These are phyloP conservation scores for Sphyrna mokarran DNA, from an alignment of 2,113 vertebrate genomes.

Conservation along the genomic window DNA sequence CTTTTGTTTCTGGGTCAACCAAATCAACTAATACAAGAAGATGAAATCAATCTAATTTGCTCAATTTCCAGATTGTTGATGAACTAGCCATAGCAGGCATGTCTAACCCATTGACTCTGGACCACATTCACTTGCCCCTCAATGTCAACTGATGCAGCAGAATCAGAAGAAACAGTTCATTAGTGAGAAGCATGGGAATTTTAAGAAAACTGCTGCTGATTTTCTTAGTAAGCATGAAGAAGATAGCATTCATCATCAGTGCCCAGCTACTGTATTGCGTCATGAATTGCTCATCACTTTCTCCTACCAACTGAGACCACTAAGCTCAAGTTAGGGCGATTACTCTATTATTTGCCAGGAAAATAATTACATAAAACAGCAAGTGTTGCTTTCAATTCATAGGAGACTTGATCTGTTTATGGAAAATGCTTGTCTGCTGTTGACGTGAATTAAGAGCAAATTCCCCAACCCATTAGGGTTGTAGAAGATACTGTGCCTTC, in stretches of 20 bases:
- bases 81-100: background rate
- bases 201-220: background rate
- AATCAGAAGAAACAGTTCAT: no score
- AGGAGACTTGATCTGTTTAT: background rate
- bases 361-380: background rate
- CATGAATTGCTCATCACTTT: background rate
- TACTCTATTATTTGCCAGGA: background rate
- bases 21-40: background rate
- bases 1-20: background rate
- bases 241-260: background rate
- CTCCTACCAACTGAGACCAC: background rate
- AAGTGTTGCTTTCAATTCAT: background rate
- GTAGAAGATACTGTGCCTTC: background rate
- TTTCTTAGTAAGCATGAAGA: background rate
- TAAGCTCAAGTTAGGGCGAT: background rate
- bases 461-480: background rate
- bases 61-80: background rate
- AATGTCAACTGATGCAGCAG: no score
- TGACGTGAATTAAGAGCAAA: background rate
- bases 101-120: background rate
- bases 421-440: background rate
- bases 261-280: background rate
- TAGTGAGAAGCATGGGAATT: no score
- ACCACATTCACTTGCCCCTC: background rate
- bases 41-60: background rate